phyloP scores from a whole-genome alignment of 2,888 invertebrate species.

The Ferrisia virgata region DNA sequence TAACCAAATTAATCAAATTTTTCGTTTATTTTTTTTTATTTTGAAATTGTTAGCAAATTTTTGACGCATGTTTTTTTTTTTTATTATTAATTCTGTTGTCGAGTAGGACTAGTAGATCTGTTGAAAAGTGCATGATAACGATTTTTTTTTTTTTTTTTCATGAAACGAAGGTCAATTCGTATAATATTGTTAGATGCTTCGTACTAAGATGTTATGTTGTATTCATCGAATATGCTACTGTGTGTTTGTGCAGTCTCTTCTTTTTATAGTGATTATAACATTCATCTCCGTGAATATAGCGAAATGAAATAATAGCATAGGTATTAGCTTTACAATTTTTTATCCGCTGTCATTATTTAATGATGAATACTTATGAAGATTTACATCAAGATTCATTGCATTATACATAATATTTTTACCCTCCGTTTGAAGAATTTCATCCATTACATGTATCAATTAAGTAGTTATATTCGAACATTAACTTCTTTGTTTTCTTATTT shows the following conservation, averaged over 20 bases:
- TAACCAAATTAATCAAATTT: too few relatives aligned
- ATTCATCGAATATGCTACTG: too few relatives aligned
- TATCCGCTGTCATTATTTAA: too few relatives aligned
- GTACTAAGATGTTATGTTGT: too few relatives aligned
- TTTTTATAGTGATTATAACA: too few relatives aligned
- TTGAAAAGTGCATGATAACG: neutral
- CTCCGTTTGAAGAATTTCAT: neutral
- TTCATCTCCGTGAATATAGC: too few relatives aligned
- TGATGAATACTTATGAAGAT: too few relatives aligned
- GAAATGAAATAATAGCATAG: too few relatives aligned
- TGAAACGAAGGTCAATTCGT: too few relatives aligned
- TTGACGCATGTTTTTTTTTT: neutral
- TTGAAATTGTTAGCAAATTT: neutral
- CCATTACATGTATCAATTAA: neutral
- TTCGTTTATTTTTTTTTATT: neutral
- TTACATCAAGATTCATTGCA: neutral
- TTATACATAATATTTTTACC: neutral
- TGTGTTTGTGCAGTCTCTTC: too few relatives aligned
- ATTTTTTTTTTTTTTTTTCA: neutral
- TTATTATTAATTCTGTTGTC: neutral
- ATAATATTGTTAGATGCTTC: too few relatives aligned
- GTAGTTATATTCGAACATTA: neutral
- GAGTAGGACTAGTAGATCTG: neutral
- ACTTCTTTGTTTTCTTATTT: slow-evolving; percentile 31
- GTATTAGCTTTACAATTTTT: too few relatives aligned